Evolutionary conservation across 2,888 invertebrate genomes (phyloP).

Genomic region (Anarsia innoxiella): DNA sequence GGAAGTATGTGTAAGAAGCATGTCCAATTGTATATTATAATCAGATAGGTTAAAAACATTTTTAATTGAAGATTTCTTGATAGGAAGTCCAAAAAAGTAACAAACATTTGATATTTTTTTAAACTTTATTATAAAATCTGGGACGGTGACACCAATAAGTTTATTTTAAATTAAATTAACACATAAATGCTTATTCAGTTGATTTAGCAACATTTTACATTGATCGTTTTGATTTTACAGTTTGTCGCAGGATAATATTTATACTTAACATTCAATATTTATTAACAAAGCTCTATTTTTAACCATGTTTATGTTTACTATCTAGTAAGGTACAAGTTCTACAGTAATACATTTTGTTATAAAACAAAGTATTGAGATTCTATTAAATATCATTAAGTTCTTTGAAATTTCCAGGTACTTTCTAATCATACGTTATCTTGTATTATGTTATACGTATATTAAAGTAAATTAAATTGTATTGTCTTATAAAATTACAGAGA

Average conservation of each 20-base stretch:
- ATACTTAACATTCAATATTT: neutral
- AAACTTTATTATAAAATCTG: constrained; percentile 8
- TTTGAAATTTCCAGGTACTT: no score
- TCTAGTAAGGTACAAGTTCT: no score
- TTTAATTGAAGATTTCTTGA: neutral
- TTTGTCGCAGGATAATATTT: neutral
- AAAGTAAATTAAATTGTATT: constrained; percentile 5
- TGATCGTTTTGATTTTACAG: constrained; percentile 6
- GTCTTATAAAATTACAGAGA: constrained; percentile 1
- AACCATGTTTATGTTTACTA: neutral
- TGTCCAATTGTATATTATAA: no score
- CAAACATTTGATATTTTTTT: neutral
- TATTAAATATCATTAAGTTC: no score
- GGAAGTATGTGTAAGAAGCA: no score
- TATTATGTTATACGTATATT: no score
- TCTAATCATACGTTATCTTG: no score
- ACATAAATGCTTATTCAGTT: constrained; percentile 20
- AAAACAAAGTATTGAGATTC: no score
- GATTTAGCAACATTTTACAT: constrained; percentile 11
- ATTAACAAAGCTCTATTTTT: neutral
- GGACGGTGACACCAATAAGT: constrained; percentile 8
- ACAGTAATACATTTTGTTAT: no score
- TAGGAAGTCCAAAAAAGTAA: neutral
- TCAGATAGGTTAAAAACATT: no score
- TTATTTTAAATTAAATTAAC: constrained; percentile 14